Evolutionary conservation across 2,888 invertebrate genomes (phyloP).

Genomic region (Anoplius nigerrimus): DNA sequence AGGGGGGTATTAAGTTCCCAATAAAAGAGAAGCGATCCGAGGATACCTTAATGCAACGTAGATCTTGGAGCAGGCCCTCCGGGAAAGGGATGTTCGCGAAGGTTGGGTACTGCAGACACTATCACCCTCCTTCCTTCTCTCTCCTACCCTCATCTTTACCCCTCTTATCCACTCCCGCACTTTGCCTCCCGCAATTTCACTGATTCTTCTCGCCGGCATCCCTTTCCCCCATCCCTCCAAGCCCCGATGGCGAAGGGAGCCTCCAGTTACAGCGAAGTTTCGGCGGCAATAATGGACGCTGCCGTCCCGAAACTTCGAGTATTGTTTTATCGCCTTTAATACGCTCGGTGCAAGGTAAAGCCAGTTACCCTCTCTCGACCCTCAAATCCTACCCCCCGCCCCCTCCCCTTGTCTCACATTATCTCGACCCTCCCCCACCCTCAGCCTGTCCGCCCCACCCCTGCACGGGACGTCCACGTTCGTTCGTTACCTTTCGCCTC

Average conservation of each 20-base stretch:
- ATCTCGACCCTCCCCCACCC: background rate
- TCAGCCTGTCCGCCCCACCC: background rate
- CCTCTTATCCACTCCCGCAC: background rate
- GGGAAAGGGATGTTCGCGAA: background rate
- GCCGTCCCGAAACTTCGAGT: slow-evolving; percentile 49
- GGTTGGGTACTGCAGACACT: slow-evolving; percentile 25
- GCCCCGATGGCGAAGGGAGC: background rate
- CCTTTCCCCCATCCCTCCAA: slow-evolving; percentile 9
- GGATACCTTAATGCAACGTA: slow-evolving; percentile 41
- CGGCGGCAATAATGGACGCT: slow-evolving; percentile 54
- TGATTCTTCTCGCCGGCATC: background rate
- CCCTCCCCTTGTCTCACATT: background rate
- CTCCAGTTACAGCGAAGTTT: slow-evolving; percentile 49
- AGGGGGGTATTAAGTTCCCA: slow-evolving; percentile 48
- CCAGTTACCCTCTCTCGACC: slow-evolving; percentile 24
- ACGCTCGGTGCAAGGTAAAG: slow-evolving; percentile 29
- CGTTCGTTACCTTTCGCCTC: slow-evolving; percentile 21
- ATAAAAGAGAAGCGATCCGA: slow-evolving; percentile 49
- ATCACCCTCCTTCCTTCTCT: background rate
- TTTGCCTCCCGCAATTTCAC: too few relatives aligned
- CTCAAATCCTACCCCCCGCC: slow-evolving; percentile 16
- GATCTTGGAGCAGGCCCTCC: slow-evolving; percentile 27
- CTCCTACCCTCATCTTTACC: background rate
- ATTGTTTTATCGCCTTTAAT: slow-evolving; percentile 59
- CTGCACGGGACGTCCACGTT: slow-evolving; percentile 8